Conservation (phyloP, 2,797 vertebrate genomes). For the Trachops cirrhosus region DNA sequence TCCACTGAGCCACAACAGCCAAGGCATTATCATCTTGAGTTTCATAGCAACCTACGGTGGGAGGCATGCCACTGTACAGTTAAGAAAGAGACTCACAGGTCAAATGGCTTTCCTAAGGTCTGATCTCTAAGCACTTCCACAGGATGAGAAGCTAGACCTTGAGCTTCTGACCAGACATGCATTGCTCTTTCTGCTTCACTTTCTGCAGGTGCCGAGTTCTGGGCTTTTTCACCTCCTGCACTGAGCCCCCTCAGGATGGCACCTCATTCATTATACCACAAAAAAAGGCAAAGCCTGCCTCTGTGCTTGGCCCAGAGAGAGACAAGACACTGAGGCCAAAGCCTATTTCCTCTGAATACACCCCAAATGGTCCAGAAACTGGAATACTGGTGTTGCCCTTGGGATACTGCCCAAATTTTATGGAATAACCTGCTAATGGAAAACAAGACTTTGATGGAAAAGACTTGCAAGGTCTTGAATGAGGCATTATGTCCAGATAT, state of each 20-base stretch:
- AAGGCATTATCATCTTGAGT: neutral
- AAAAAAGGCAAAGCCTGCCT: neutral
- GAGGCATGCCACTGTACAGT: neutral
- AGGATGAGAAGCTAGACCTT: neutral
- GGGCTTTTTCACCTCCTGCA: neutral
- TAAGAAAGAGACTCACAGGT: neutral
- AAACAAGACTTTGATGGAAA: neutral
- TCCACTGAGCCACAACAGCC: too few species aligned
- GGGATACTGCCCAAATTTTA: neutral
- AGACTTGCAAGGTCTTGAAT: neutral
- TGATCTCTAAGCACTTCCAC: neutral
- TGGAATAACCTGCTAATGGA: neutral
- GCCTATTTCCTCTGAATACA: neutral
- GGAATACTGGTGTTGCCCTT: neutral
- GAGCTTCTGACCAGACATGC: neutral
- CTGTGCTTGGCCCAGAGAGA: neutral
- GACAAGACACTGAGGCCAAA: neutral
- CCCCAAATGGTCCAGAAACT: neutral
- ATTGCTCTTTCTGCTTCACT: neutral
- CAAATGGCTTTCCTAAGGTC: neutral
- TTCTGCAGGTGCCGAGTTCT: neutral
- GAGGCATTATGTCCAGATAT: neutral
- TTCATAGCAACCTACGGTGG: neutral
- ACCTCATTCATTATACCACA: neutral
- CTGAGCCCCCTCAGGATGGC: neutral